Evolutionary conservation across 2,113 vertebrate genomes (phyloP), one percentile per base, ranked within the genome.

Genomic region (Xiphophorus couchianus): DNA sequence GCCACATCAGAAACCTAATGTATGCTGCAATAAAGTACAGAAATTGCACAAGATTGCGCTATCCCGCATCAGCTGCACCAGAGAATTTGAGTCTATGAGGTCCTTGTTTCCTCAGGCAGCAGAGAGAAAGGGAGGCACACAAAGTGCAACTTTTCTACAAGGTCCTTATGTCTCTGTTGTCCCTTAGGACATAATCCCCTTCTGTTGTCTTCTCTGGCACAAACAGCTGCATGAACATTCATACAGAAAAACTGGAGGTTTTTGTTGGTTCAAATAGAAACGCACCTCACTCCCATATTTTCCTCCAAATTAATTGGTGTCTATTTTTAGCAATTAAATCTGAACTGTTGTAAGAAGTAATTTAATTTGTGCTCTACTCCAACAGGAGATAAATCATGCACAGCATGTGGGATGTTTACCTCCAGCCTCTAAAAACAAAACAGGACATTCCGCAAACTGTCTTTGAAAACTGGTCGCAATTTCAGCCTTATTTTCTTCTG

Each of bases 21-120:
- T 73, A 85, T 85, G 89, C 75, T 82, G 80, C 42, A 84, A 89
- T 66, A 86, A 80, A 82, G 82, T 83, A 84, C 75, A 76, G 73
- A 86, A 76, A 83, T 92, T 91, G 84, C 90, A 86, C 71, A 66
- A 82, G 84, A 91, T 92, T 92, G 89, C 91, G 85, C 83, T 86
- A 88, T 81, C 70, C 66, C 73, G 31, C 77, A 69, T 67, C 71
- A 65, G 63, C 72, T 76, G 64, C 78, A 83, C 76, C 86, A 74
- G 79, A 87, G 84, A 89, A 68, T 84, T 81, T 66, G 74, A 83
- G 83, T 15, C 29, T 28, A 62, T 25, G 60, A 85, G 67, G 71
- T 60, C 74, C 79, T 88, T 72, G 37, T 80, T 86, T 84, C 76
- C 62, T 37, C 14, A 27, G 62, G 71, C 72, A 77, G 63, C 54